phyloP scores from a whole-genome alignment of 2,113 vertebrate genomes.

The Pithys albifrons region DNA sequence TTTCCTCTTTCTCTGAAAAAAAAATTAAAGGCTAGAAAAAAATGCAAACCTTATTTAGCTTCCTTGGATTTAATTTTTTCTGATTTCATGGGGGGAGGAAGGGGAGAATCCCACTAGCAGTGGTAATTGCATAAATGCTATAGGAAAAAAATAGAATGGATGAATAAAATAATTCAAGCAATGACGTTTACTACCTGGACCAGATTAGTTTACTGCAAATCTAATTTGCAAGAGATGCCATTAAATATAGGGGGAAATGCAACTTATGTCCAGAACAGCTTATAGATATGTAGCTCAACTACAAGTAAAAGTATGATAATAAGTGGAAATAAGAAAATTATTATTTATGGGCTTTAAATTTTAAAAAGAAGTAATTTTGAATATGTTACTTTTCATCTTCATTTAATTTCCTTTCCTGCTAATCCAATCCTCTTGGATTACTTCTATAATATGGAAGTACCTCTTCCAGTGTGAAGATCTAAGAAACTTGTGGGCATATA shows the following conservation, averaged over 20 bases:
- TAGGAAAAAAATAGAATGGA: conserved; percentile 9
- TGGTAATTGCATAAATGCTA: conserved; percentile 60
- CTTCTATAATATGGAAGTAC: neutral
- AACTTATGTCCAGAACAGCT: conserved; percentile 15
- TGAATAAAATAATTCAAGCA: conserved; percentile 64
- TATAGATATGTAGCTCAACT: neutral
- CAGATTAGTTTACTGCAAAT: conserved; percentile 56
- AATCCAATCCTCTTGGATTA: neutral
- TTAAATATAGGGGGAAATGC: conserved; percentile 41
- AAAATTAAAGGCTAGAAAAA: neutral
- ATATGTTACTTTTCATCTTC: neutral
- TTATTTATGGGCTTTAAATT: neutral
- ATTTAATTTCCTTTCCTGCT: neutral
- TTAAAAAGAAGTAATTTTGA: neutral
- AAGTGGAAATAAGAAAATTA: conserved; percentile 12
- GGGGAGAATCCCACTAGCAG: conserved; percentile 27
- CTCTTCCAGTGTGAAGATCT: neutral
- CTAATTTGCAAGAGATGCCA: conserved; percentile 49
- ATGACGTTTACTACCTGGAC: conserved; percentile 60
- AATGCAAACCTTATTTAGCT: conserved; percentile 25
- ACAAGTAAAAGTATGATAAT: neutral
- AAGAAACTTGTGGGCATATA: neutral
- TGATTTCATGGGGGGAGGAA: conserved; percentile 64
- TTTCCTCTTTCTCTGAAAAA: neutral
- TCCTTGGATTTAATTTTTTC: conserved; percentile 63